Evolutionary conservation across 2,797 vertebrate genomes (phyloP).

Genomic region (Cygnus olor): DNA sequence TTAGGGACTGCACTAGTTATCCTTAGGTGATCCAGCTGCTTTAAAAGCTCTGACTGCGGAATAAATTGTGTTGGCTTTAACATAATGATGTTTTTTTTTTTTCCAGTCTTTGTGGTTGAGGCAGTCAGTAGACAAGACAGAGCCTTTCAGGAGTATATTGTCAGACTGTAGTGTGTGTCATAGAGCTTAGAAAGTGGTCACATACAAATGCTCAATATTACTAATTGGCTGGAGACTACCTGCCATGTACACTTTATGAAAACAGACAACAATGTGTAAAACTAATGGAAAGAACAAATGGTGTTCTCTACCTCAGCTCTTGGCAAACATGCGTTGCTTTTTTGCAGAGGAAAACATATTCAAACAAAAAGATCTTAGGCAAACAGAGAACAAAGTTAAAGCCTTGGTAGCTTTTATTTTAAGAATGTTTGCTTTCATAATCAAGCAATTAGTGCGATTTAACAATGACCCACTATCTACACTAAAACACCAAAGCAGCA

Average conservation of each 20-base stretch:
- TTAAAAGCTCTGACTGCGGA: neutral
- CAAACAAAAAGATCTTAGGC: neutral
- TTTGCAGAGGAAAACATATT: neutral
- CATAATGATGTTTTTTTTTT: neutral
- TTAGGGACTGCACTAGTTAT: neutral
- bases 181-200: neutral
- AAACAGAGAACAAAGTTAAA: neutral
- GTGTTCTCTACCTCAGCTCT: neutral
- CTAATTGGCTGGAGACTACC: neutral
- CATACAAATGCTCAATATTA: neutral
- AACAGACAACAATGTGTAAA: neutral
- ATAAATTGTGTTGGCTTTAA: neutral
- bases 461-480: neutral
- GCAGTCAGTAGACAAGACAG: neutral
- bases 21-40: neutral
- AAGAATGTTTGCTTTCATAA: neutral
- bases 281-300: neutral
- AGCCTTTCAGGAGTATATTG: neutral
- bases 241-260: neutral
- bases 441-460: neutral
- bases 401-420: neutral
- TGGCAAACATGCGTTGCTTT: neutral
- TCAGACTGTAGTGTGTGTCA: neutral
- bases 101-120: neutral
- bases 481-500: neutral